phyloP scores from a whole-genome alignment of 2,888 invertebrate genomes.

The Dendrolimus pini region DNA sequence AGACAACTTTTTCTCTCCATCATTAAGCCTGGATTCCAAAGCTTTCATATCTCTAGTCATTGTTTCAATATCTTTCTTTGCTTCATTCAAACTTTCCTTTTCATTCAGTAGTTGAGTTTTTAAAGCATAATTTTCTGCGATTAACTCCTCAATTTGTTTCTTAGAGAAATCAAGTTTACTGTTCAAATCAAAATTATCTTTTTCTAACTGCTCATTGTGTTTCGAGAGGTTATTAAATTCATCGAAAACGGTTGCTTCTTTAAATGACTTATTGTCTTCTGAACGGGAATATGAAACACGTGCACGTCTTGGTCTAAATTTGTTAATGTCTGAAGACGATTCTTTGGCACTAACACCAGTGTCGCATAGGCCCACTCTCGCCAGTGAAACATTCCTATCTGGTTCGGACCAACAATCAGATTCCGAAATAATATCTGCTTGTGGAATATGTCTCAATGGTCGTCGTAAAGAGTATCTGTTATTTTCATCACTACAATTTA shows the following conservation, averaged over 20 bases:
- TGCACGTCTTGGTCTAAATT: constrained; percentile 53
- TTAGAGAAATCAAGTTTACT: constrained; percentile 49
- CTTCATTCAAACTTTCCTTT: constrained; percentile 32
- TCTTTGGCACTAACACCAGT: constrained; percentile 43
- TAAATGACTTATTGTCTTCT: constrained; percentile 61
- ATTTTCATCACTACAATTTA: constrained; percentile 42
- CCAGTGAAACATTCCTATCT: constrained; percentile 87
- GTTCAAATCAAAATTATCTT: constrained; percentile 60
- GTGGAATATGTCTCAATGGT: constrained; percentile 37
- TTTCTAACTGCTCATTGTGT: constrained; percentile 43
- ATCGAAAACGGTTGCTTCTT: constrained; percentile 74
- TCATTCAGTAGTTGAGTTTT: constrained; percentile 36
- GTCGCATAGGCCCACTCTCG: constrained; percentile 81
- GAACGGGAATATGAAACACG: constrained; percentile 58
- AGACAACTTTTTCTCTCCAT: constrained; percentile 42
- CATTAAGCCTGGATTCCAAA: constrained; percentile 43
- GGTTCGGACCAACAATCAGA: constrained; percentile 94
- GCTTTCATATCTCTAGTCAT: constrained; percentile 32
- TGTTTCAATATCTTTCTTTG: constrained; percentile 36
- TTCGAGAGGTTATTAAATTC: constrained; percentile 61
- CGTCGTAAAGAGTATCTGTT: constrained; percentile 32
- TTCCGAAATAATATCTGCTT: constrained; percentile 72
- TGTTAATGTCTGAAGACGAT: constrained; percentile 46
- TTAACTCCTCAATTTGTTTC: constrained; percentile 43
- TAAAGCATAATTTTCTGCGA: constrained; percentile 41